Conservation (phyloP, 2,797 vertebrate species). For the Acanthiza pusilla region DNA sequence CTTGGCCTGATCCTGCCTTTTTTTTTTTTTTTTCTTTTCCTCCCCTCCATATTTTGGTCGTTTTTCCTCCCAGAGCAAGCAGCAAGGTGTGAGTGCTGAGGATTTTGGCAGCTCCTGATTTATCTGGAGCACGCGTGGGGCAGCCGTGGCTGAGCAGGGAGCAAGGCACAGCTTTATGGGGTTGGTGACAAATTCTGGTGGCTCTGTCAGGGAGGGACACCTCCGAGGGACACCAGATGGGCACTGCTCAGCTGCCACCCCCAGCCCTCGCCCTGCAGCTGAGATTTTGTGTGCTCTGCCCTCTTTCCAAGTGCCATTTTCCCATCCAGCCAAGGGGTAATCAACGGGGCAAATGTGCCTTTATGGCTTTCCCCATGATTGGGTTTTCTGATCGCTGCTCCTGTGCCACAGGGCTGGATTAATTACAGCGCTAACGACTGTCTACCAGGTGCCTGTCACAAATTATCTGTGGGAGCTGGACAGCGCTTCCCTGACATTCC, state of each 20-base stretch:
- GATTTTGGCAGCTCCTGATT: neutral
- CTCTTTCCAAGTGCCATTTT: neutral
- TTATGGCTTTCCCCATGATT: neutral
- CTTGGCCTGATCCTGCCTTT: neutral
- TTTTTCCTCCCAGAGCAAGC: fast-evolving
- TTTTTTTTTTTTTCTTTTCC: too few relatives aligned
- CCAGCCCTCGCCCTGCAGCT: neutral
- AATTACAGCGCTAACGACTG: neutral
- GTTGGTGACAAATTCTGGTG: neutral
- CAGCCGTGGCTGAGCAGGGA: neutral
- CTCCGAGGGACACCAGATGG: neutral
- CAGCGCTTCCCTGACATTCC: neutral
- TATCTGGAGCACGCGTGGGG: neutral
- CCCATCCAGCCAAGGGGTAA: neutral
- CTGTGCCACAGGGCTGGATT: neutral
- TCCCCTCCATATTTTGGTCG: fast-evolving
- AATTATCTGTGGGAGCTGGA: neutral
- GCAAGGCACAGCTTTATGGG: neutral
- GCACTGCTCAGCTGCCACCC: neutral
- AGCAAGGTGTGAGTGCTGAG: fast-evolving
- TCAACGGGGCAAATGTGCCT: neutral
- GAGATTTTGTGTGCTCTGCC: neutral
- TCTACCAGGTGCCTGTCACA: neutral
- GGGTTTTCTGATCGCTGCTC: neutral
- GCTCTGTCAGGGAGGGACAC: neutral